Evolutionary conservation across 2,888 invertebrate species (phyloP), one percentile per base, ranked within the genome.

Genomic region (Pristionchus fissidentatus): DNA sequence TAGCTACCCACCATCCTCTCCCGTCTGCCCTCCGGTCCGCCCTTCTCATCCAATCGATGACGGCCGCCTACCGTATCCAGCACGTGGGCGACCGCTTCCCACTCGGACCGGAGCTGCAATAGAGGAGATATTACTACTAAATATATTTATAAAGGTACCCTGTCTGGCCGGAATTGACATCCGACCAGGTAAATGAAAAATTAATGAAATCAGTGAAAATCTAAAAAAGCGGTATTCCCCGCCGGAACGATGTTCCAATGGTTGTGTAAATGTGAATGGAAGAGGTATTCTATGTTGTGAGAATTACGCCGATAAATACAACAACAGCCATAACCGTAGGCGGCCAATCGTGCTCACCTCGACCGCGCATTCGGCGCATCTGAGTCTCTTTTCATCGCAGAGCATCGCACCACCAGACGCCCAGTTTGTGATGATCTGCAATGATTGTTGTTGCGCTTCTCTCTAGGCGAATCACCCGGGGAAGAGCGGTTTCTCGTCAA

Each of bases 31-130:
- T 73, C 73, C 73, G 26, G 19, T 13, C 49, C 49, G 0, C 1
- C n/a, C 52, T 26, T 5, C n/a, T 55, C 55, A 52, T 38, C n/a
- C 78, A 5, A 19, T 7, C 8, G 35, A 26, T 78, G 52, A n/a
- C 29, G 35, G 15, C n/a, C 78, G 15, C n/a, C 78, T n/a, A n/a
- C n/a, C n/a, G n/a, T n/a, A 32, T 22, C 38, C 57, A 79, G 41
- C 79, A 79, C 79, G 41, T 79, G 79, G 13, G 41, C 55, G 19
- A 79, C 57, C 0, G 57, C 79, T 3, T 55, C 79, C 57, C 79
- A 57, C 79, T 79, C 79, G 26, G 57, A 55, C 0, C 38, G 38
- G 26, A 57, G 57, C 79, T 79, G 79, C 0, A 79, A 43, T n/a
- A 0, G 10, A 19, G n/a, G n/a, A 26, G 0, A 38, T 66, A 66